These are phyloP conservation scores for Tetranychus cinnabarinus DNA, from an alignment of 1,140 invertebrate species.

Conservation along the genomic window DNA sequence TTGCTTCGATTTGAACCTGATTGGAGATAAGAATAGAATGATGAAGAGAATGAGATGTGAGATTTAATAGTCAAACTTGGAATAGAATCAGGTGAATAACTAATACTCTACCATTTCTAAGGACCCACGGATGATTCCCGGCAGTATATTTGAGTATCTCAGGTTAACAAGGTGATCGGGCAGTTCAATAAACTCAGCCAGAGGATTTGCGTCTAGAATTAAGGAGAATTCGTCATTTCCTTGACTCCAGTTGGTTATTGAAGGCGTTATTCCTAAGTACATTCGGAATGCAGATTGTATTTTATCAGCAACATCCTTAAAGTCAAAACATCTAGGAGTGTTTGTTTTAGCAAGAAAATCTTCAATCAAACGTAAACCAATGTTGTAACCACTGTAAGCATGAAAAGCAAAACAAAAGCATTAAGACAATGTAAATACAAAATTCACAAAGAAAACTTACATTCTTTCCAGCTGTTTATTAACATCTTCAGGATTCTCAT, in stretches of 20 bases:
- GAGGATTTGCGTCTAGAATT: slow-evolving; percentile 74
- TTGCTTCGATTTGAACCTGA: slow-evolving; percentile 41
- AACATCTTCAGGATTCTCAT: slow-evolving; percentile 88
- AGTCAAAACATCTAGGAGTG: slow-evolving; percentile 69
- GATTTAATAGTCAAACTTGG: not conserved
- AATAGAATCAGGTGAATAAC: not conserved
- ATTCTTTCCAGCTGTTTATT: slow-evolving; percentile 78
- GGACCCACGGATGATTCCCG: slow-evolving; percentile 75
- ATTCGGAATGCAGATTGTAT: slow-evolving; percentile 64
- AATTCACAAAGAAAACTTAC: slow-evolving; percentile 8
- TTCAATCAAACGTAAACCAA: slow-evolving; percentile 88
- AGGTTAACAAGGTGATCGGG: slow-evolving; percentile 60
- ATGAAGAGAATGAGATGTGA: not conserved
- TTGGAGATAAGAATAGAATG: not conserved
- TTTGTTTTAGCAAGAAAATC: slow-evolving; percentile 85
- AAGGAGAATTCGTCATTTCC: slow-evolving; percentile 90
- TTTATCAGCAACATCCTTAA: slow-evolving; percentile 90
- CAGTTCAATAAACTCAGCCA: slow-evolving; percentile 96
- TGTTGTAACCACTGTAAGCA: slow-evolving; percentile 59
- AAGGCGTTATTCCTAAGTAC: slow-evolving; percentile 71
- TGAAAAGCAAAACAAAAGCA: not conserved
- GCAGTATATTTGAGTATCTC: slow-evolving; percentile 82
- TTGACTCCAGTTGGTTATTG: slow-evolving; percentile 75
- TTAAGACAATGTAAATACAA: not conserved
- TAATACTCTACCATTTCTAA: slow-evolving; percentile 65